phyloP scores from a whole-genome alignment of 1,140 invertebrate genomes.

The Trachymyrmex cornetzi region DNA sequence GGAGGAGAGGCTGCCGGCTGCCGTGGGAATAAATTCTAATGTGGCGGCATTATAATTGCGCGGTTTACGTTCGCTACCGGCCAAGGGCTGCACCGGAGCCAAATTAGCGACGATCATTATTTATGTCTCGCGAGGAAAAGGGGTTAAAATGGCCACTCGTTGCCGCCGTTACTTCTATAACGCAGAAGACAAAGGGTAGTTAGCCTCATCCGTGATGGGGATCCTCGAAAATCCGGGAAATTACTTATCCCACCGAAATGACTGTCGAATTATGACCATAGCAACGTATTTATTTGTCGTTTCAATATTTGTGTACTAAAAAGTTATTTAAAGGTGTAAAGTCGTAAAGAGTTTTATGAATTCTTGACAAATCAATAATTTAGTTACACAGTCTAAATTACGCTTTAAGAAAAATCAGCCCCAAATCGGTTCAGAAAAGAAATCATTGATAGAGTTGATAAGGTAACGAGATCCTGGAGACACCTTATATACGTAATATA shows the following conservation, averaged over 20 bases:
- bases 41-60: slow-evolving; percentile 86
- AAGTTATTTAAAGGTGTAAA: neutral
- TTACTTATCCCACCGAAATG: slow-evolving; percentile 63
- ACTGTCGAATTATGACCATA: slow-evolving; percentile 53
- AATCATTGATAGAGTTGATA: neutral
- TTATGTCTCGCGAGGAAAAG: slow-evolving; percentile 85
- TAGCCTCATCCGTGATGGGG: slow-evolving; percentile 58
- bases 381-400: neutral
- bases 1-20: slow-evolving; percentile 66
- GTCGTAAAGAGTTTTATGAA: neutral
- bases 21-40: slow-evolving; percentile 86
- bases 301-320: neutral
- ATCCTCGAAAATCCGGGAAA: slow-evolving; percentile 28
- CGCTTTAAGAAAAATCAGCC: neutral
- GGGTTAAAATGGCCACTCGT: slow-evolving; percentile 84
- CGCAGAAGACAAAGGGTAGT: slow-evolving; percentile 83
- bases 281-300: neutral
- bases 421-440: neutral
- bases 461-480: neutral
- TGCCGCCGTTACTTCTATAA: slow-evolving; percentile 75
- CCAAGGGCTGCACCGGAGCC: slow-evolving; percentile 81
- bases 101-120: slow-evolving; percentile 87
- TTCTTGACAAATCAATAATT: neutral
- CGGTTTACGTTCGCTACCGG: slow-evolving; percentile 82
- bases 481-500: neutral